These are phyloP conservation scores for Ciconia maguari DNA, from an alignment of 2,113 vertebrate species.

Conservation along the genomic window DNA sequence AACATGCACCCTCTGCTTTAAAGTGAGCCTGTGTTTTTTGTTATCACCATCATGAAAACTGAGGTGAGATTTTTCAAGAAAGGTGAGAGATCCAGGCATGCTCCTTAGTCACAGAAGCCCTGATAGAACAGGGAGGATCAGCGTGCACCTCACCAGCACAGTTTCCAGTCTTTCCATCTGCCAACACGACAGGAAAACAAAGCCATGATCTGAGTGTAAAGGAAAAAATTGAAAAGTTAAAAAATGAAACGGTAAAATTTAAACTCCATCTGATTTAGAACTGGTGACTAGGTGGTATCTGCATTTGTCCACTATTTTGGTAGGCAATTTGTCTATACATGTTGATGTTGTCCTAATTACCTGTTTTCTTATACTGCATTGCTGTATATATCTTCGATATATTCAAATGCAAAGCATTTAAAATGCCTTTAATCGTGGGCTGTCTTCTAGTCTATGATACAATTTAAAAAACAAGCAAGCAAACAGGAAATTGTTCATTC, in stretches of 20 bases:
- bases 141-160: accelerated
- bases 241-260: background rate
- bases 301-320: background rate
- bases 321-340: background rate
- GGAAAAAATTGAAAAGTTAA: background rate
- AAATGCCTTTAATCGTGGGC: background rate
- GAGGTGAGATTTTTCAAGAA: background rate
- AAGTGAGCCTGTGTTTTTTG: background rate
- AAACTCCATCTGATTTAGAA: background rate
- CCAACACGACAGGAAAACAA: background rate
- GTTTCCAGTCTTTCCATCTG: background rate
- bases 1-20: background rate
- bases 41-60: background rate
- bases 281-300: background rate
- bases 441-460: background rate
- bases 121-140: background rate
- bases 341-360: background rate
- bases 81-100: background rate
- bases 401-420: background rate
- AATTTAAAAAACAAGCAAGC: background rate
- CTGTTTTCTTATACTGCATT: background rate
- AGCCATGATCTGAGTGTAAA: accelerated
- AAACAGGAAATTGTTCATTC: background rate
- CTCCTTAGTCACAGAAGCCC: background rate
- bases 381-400: background rate